Percentiles rank a stretch among this genome's conserved stretches.
Conservation (phyloP, 2,797 vertebrate species). For the Cynodonichthys magdalenae region DNA sequence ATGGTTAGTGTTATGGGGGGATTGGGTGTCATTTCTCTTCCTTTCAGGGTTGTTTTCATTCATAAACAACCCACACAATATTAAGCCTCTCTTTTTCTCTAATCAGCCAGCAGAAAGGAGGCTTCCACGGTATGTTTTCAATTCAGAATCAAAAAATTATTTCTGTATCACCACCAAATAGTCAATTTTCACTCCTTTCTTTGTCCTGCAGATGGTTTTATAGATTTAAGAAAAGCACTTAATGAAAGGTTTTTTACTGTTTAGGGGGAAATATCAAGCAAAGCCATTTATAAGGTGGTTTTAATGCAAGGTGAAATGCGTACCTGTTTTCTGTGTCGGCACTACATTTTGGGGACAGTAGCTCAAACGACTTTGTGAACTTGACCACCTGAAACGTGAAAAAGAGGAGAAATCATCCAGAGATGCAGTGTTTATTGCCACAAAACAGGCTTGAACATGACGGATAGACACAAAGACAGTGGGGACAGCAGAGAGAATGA, state of each 20-base stretch:
- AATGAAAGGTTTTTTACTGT: constrained; percentile 18
- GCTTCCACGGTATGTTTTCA: constrained; percentile 48
- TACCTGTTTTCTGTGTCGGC: constrained; percentile 96
- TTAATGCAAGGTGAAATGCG: constrained; percentile 28
- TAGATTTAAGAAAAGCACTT: constrained; percentile 23
- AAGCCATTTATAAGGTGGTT: constrained; percentile 3
- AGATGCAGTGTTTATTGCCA: constrained; percentile 4
- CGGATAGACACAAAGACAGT: constrained; percentile 16
- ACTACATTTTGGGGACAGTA: constrained; percentile 96
- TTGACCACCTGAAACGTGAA: constrained; percentile 90
- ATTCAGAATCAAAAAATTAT: constrained; percentile 61
- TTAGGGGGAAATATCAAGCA: constrained; percentile 23
- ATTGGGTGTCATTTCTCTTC: constrained; percentile 45
- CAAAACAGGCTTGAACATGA: constrained; percentile 21
- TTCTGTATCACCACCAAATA: constrained; percentile 46
- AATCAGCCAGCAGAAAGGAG: constrained; percentile 53
- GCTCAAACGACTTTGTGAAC: constrained; percentile 97
- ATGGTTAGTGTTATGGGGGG: constrained; percentile 5
- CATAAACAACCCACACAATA: constrained; percentile 68
- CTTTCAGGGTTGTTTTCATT: constrained; percentile 52
- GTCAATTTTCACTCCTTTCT: constrained; percentile 32
- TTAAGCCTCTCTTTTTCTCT: constrained; percentile 58
- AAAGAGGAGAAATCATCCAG: constrained; percentile 24
- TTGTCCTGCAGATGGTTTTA: constrained; percentile 38
- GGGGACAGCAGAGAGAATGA: constrained; percentile 29